These are phyloP conservation scores for Scartelaos histophorus DNA, from an alignment of 2,113 vertebrate species.

Conservation along the genomic window DNA sequence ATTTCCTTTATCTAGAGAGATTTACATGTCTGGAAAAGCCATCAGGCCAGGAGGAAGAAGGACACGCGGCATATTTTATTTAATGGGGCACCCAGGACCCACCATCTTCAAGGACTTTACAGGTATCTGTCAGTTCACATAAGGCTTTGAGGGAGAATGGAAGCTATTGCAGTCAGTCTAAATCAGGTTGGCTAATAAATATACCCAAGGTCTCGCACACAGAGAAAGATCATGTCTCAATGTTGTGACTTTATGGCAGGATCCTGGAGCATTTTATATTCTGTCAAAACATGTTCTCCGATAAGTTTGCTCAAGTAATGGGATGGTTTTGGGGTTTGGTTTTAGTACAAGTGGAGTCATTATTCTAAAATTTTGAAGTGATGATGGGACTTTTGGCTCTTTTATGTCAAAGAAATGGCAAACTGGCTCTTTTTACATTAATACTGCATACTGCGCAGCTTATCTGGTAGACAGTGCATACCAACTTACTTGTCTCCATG, in stretches of 20 bases:
- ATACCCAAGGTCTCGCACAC: not conserved
- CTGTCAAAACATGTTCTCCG: not conserved
- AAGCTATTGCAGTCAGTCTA: not conserved
- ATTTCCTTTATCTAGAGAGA: constrained; percentile 52
- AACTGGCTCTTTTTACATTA: too few species aligned
- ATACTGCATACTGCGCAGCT: too few species aligned
- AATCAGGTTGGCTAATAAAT: not conserved
- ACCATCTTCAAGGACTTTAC: constrained; percentile 64
- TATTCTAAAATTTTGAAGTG: too few species aligned
- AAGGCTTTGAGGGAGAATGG: not conserved
- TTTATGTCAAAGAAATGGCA: too few species aligned
- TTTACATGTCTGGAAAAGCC: constrained; percentile 52
- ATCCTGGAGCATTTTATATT: not conserved
- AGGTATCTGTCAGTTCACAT: constrained; percentile 23
- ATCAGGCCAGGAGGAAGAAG: constrained; percentile 51
- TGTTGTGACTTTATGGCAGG: not conserved
- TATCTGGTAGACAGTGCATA: too few species aligned
- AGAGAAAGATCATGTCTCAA: not conserved
- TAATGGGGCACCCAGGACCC: constrained; percentile 59
- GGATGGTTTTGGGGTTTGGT: too few species aligned
- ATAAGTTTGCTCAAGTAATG: not conserved
- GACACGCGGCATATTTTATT: constrained; percentile 60
- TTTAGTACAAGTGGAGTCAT: too few species aligned
- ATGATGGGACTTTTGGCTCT: too few species aligned
- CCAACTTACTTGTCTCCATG: too few species aligned